Conservation (phyloP, 2,797 vertebrate genomes). For the Syncerus caffer region DNA sequence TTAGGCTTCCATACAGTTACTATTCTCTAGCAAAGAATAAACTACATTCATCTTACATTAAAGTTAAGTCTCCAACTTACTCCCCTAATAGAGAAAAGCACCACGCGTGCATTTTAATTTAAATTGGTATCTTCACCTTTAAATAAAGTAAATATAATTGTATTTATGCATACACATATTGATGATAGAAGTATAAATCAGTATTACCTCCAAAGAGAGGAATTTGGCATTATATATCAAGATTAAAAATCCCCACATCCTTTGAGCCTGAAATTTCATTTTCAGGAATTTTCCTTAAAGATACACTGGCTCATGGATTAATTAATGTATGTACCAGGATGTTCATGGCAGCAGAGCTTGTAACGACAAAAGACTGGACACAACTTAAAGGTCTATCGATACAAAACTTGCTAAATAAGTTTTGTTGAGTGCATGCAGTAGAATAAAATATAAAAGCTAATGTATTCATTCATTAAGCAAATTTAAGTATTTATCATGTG, state of each 20-base stretch:
- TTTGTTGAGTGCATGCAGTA: not conserved
- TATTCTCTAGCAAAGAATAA: not conserved
- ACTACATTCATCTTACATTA: not conserved
- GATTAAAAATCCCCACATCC: not conserved
- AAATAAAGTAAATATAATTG: not conserved
- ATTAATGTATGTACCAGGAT: not conserved
- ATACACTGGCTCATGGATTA: not conserved
- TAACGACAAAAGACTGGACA: not conserved
- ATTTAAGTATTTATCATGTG: not conserved
- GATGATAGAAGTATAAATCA: not conserved
- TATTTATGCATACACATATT: not conserved
- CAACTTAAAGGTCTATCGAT: not conserved
- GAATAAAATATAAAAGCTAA: not conserved
- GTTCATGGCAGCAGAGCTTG: not conserved
- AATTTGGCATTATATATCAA: not conserved
- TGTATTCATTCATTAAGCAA: not conserved
- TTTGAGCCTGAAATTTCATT: not conserved
- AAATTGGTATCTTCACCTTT: not conserved
- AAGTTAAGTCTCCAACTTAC: not conserved
- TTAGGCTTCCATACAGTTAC: not conserved
- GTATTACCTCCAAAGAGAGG: not conserved
- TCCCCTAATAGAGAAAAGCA: not conserved
- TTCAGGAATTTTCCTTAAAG: not conserved
- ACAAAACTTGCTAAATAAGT: not conserved
- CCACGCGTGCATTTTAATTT: not conserved